Percentiles rank a stretch among this genome's conserved stretches.
phyloP scores from a whole-genome alignment of 2,888 invertebrate genomes.

The Hylaea fasciaria region DNA sequence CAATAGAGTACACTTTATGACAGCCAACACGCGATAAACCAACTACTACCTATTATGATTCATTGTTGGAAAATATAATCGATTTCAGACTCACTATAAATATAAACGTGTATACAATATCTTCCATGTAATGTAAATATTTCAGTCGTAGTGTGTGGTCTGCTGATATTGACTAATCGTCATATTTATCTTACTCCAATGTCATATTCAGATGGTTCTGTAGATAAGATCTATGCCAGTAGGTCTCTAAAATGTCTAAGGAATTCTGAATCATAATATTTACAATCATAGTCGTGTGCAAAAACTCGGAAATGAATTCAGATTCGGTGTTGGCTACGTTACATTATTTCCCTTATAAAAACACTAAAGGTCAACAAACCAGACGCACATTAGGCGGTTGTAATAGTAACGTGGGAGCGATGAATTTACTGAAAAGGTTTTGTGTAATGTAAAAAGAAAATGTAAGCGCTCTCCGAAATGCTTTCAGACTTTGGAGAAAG shows the following conservation, averaged over 20 bases:
- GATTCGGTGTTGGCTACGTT: conserved; percentile 15
- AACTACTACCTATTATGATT: conserved; percentile 18
- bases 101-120: conserved; percentile 9
- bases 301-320: conserved; percentile 35
- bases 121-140: conserved; percentile 4
- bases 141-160: conserved; percentile 9
- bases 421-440: conserved; percentile 11
- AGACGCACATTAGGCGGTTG: conserved; percentile 18
- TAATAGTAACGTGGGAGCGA: conserved; percentile 7
- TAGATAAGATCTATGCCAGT: conserved; percentile 21
- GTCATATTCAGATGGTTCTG: conserved; percentile 20
- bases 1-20: conserved; percentile 9
- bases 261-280: conserved; percentile 30
- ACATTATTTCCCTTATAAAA: conserved; percentile 31
- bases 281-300: conserved; percentile 19
- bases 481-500: background rate
- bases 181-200: conserved; percentile 14
- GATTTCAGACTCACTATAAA: conserved; percentile 15
- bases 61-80: conserved; percentile 25
- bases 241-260: conserved; percentile 8
- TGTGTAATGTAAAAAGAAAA: conserved; percentile 1
- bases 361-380: conserved; percentile 37
- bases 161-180: conserved; percentile 12
- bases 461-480: background rate
- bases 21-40: conserved; percentile 26